Conservation (phyloP, 2,113 vertebrate species). For the Trichechus manatus region DNA sequence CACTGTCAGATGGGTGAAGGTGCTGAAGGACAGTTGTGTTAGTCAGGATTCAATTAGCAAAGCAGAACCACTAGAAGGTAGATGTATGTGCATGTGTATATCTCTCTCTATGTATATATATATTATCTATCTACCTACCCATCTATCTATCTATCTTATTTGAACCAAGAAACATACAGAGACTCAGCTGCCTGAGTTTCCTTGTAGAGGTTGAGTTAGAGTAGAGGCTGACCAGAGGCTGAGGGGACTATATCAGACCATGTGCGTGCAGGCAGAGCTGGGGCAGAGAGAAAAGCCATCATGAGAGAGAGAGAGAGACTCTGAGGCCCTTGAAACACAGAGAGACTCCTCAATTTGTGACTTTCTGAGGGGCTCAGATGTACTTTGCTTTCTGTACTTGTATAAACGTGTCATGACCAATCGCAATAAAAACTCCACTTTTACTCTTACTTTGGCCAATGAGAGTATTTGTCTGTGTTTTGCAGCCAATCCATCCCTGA, state of each 20-base stretch:
- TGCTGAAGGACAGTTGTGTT: not conserved
- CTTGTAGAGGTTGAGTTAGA: not conserved
- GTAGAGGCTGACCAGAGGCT: not conserved
- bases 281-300: not conserved
- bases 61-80: not conserved
- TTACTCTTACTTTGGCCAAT: not conserved
- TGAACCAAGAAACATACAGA: not conserved
- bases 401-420: not conserved
- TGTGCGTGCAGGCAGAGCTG: not conserved
- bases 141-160: not conserved
- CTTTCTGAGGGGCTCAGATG: not conserved
- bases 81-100: not conserved
- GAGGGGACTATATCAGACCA: not conserved
- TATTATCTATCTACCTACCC: not conserved
- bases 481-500: not conserved
- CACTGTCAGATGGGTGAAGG: not conserved
- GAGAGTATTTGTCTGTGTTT: not conserved
- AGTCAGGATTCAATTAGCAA: not conserved
- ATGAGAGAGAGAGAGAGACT: not conserved
- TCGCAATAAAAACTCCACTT: not conserved
- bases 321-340: not conserved
- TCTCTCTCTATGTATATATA: not conserved
- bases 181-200: not conserved
- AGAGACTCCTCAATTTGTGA: not conserved
- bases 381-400: not conserved